Percentiles rank a stretch among this genome's conserved stretches.
Evolutionary conservation across 1,140 invertebrate species (phyloP).

Genomic region (Dolichoris vasculosae): DNA sequence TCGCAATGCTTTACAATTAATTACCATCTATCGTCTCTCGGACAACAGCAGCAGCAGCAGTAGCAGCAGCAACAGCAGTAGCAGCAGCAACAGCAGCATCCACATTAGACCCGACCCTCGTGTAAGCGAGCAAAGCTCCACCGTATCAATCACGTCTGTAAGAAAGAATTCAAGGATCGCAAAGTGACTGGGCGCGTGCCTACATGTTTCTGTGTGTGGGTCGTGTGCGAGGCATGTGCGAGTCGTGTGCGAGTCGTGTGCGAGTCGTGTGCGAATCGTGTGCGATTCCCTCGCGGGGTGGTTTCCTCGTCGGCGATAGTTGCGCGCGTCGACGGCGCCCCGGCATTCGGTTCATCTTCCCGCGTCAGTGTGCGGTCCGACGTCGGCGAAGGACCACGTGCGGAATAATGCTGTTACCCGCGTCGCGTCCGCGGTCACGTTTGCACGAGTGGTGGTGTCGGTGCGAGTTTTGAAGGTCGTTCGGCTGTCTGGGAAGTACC

Average conservation of each 20-base stretch:
- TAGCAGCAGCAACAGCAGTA: background rate
- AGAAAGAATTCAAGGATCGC: background rate
- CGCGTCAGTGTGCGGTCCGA: conserved; percentile 72
- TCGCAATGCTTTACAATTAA: background rate
- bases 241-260: conserved; percentile 60
- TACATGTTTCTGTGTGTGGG: background rate
- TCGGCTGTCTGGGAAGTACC: background rate
- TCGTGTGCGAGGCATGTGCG: no score
- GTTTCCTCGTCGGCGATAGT: conserved; percentile 60
- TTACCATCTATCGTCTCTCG: background rate
- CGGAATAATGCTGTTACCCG: background rate
- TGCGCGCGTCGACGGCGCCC: conserved; percentile 61
- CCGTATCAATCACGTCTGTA: background rate
- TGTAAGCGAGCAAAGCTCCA: no score
- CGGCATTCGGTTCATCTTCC: conserved; percentile 62
- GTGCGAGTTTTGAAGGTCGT: background rate
- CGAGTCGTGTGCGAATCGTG: conserved; percentile 51
- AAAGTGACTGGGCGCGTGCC: background rate
- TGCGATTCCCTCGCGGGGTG: conserved; percentile 55
- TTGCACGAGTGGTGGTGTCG: background rate
- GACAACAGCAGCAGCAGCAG: no score
- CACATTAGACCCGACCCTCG: background rate
- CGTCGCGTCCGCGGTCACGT: background rate
- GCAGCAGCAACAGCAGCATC: background rate
- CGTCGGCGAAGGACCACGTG: conserved; percentile 71